Conservation (phyloP, 2,888 invertebrate genomes). For the Ophraella communa region DNA sequence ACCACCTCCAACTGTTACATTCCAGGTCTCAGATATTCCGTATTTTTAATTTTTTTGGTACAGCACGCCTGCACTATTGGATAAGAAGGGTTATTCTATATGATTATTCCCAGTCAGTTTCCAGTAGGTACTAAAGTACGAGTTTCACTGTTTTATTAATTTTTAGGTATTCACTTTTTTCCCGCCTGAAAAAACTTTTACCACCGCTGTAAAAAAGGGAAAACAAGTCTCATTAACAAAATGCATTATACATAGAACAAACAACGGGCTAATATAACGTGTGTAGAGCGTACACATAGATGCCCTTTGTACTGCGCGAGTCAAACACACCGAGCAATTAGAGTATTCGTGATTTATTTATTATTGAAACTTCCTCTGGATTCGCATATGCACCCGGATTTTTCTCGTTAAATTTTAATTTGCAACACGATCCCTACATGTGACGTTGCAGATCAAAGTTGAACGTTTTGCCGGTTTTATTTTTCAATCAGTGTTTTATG, state of each 20-base stretch:
- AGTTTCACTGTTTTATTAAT: too few relatives aligned
- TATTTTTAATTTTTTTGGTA: too few relatives aligned
- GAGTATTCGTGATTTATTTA: slow-evolving; percentile 35
- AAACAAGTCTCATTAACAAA: slow-evolving; percentile 14
- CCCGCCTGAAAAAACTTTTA: not conserved
- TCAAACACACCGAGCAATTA: slow-evolving; percentile 34
- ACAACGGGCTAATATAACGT: slow-evolving; percentile 21
- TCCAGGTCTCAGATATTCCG: too few relatives aligned
- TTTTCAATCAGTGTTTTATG: not conserved
- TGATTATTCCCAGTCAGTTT: too few relatives aligned
- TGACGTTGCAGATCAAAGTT: not conserved
- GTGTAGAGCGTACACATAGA: not conserved
- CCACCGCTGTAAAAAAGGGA: not conserved
- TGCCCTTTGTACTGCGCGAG: slow-evolving; percentile 14
- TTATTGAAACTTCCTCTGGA: slow-evolving; percentile 41
- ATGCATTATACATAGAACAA: slow-evolving; percentile 13
- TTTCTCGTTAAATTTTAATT: slow-evolving; percentile 37
- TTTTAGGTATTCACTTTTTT: too few relatives aligned
- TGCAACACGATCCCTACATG: not conserved
- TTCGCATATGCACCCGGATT: slow-evolving; percentile 33
- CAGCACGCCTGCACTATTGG: too few relatives aligned
- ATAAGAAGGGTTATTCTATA: too few relatives aligned
- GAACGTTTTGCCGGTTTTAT: not conserved
- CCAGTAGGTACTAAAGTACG: not conserved
- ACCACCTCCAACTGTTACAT: too few relatives aligned